Base-by-base conservation (phyloP, 2,888 invertebrate genomes). In the Esperia sulphurella region DNA sequence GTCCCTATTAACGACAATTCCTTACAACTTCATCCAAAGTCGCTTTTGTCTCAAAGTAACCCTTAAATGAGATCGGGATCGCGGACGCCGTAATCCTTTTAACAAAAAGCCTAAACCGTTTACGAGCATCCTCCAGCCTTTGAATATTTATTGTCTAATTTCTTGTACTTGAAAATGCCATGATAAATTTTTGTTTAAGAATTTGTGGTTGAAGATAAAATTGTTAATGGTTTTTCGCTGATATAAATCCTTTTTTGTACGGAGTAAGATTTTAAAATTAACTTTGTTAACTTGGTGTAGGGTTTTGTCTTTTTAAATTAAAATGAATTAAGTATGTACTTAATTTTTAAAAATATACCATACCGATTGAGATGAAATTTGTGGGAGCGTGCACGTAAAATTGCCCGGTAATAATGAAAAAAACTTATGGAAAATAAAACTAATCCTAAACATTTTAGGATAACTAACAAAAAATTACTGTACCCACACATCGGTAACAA, bases 61-160 rank as follows among this genome's bases (percentile, higher is more conserved):
- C 42, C 42, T 8, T n/a, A 41, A 29, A 8, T 7, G 28, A n/a
- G 28, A 29, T 41, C 42, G 30, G 42, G 42, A 30, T 10, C 30
- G 13, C 8, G 30, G 35, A 14, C 21, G 35, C 21, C 43, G 9
- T 41, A 41, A 48, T 48, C 48, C 46, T 31, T 48, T 53, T 43
- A 44, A 45, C 48, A 51, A 52, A 52, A 47, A 46, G 47, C 29
- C 39, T 49, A 12, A 42, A 42, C 28, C 41, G 46, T 49, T 49
- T 49, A 48, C 38, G 40, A 14, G 28, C 45, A 12, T 44, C 37
- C 37, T 13, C 30, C 8, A 28, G 37, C 12, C 14, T 29, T 38
- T 45, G 45, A 38, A 45, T 45, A 45, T 45, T 45, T 45, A 45
- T 50, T 43, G 33, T 41, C 28, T 46, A 41, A 46, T 35, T n/a